Evolutionary conservation across 2,888 invertebrate genomes (phyloP).

Genomic region (Mythimna lalbum): DNA sequence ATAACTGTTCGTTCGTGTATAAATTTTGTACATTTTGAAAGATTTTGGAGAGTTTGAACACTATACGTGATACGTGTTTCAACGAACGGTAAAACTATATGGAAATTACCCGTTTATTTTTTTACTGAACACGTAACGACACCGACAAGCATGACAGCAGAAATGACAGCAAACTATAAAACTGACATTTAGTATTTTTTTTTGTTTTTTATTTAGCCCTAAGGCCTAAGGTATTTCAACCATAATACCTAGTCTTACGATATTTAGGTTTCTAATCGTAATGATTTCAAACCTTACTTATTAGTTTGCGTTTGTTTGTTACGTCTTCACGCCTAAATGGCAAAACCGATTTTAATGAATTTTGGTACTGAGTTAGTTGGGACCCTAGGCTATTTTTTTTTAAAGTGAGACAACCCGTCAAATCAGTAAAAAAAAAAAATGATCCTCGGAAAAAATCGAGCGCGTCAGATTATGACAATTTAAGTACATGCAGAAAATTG

Average conservation of each 20-base stretch:
- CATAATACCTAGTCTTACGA: not conserved
- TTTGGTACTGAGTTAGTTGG: too few species aligned
- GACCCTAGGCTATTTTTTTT: too few species aligned
- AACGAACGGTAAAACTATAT: conserved; percentile 1
- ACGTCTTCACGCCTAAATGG: too few species aligned
- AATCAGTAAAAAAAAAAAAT: too few species aligned
- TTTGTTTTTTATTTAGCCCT: not conserved
- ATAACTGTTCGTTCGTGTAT: conserved; percentile 53
- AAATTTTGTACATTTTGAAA: conserved; percentile 62
- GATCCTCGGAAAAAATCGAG: too few species aligned
- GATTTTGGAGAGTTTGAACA: conserved; percentile 7
- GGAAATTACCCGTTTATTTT: conserved; percentile 42
- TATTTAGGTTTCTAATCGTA: too few species aligned
- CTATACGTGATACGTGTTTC: not conserved
- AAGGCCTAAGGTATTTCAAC: not conserved
- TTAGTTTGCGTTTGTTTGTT: too few species aligned
- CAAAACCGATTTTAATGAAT: too few species aligned
- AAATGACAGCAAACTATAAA: not conserved
- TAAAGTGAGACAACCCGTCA: too few species aligned
- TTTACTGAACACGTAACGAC: conserved; percentile 25
- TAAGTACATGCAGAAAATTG: too few species aligned
- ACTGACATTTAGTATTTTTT: not conserved
- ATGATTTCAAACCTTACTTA: too few species aligned
- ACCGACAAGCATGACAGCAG: not conserved
- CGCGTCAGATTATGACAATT: too few species aligned